These are phyloP conservation scores for Ormyrus nitidulus DNA, from an alignment of 2,888 invertebrate species.

Conservation along the genomic window DNA sequence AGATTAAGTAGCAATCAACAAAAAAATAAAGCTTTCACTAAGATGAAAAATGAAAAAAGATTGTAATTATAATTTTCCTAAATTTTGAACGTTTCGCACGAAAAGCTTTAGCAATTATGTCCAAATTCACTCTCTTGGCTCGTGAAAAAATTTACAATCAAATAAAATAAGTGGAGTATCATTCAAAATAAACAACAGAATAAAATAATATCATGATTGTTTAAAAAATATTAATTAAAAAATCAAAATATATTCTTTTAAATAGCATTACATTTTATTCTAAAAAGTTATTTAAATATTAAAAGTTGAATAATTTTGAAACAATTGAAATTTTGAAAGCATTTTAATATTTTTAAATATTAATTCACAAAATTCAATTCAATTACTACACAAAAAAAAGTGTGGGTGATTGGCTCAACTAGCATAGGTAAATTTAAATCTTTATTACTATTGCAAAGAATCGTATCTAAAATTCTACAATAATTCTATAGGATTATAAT, in stretches of 20 bases:
- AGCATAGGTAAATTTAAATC: no score
- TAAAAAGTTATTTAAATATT: neutral
- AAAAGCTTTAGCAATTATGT: neutral
- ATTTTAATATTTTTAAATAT: neutral
- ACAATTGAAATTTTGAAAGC: no score
- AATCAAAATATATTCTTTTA: constrained; percentile 27
- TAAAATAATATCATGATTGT: neutral
- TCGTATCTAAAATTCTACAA: no score
- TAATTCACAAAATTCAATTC: neutral
- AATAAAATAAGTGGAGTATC: neutral
- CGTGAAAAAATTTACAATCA: constrained; percentile 5
- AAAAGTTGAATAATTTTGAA: no score
- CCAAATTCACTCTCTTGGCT: constrained; percentile 26
- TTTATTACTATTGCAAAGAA: neutral
- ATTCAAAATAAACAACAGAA: constrained; percentile 1
- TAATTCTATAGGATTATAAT: no score
- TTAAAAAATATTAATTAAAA: constrained; percentile 23
- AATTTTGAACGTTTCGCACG: no score
- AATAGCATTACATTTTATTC: constrained; percentile 53
- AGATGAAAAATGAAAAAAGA: no score
- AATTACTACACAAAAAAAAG: neutral
- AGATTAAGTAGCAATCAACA: no score
- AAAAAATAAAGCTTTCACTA: no score
- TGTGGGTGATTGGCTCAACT: no score
- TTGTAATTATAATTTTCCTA: no score